Percentiles rank a stretch among this genome's conserved stretches.
Conservation (phyloP, 1,140 invertebrate genomes). For the Galendromus occidentalis region DNA sequence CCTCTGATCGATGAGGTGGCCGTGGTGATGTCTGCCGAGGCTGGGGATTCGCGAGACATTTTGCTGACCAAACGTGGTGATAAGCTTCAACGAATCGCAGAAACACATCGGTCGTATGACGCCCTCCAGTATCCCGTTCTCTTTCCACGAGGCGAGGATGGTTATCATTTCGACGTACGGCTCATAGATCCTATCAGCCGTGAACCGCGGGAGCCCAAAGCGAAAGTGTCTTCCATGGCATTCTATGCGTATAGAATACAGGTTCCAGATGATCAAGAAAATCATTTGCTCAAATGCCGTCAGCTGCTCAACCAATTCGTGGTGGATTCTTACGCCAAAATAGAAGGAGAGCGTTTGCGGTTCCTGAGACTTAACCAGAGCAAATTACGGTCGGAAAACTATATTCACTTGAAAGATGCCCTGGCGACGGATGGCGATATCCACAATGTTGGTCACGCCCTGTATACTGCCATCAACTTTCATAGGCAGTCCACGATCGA, state of each 20-base stretch:
- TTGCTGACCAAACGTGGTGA: constrained; percentile 21
- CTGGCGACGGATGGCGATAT: not conserved
- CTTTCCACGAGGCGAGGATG: constrained; percentile 17
- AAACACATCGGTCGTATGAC: constrained; percentile 18
- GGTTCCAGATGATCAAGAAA: not conserved
- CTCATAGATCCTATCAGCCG: constrained; percentile 5
- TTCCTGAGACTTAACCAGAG: constrained; percentile 14
- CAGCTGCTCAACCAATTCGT: constrained; percentile 17
- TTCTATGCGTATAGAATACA: not conserved
- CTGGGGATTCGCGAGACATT: constrained; percentile 15
- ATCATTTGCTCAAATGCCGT: not conserved
- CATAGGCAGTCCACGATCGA: constrained; percentile 9
- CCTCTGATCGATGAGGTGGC: constrained; percentile 16
- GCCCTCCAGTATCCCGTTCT: constrained; percentile 18
- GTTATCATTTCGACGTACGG: constrained; percentile 14
- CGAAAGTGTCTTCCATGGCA: not conserved
- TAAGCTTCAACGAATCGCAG: constrained; percentile 8
- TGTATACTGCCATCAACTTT: constrained; percentile 17
- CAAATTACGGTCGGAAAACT: constrained; percentile 16
- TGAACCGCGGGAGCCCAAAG: not conserved
- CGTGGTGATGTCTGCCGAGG: constrained; percentile 13
- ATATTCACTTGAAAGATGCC: constrained; percentile 15
- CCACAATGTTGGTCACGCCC: not conserved
- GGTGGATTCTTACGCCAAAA: constrained; percentile 16
- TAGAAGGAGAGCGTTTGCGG: constrained; percentile 11